Percentiles rank a stretch among this genome's conserved stretches.
Evolutionary conservation across 1,140 invertebrate genomes (phyloP).

Genomic region (Drosophila persimilis): DNA sequence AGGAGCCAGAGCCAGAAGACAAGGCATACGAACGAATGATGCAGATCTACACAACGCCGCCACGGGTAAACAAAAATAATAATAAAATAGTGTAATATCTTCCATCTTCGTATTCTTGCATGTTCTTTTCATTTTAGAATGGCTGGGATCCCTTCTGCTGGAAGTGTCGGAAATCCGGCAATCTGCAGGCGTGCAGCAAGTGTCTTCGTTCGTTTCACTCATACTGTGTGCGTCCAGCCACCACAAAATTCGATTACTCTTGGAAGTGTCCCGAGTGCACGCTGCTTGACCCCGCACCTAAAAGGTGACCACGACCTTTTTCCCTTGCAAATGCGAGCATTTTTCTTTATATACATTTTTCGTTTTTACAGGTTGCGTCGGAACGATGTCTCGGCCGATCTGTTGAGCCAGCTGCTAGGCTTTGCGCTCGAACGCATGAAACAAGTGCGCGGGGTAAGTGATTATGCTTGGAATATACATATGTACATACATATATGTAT

Average conservation of each 20-base stretch:
- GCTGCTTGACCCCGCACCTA: conserved; percentile 90
- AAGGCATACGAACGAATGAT: conserved; percentile 42
- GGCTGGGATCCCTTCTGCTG: conserved; percentile 93
- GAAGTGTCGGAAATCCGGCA: conserved; percentile 89
- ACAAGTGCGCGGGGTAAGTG: conserved; percentile 76
- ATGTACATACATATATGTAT: conserved; percentile 17
- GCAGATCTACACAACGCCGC: conserved; percentile 51
- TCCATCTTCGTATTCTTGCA: too few relatives aligned
- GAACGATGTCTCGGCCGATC: conserved; percentile 67
- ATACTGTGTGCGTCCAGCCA: conserved; percentile 88
- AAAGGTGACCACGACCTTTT: conserved; percentile 83
- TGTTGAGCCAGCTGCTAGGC: conserved; percentile 70
- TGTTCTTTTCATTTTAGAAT: conserved; percentile 28
- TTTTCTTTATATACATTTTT: background rate
- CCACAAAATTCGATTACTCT: conserved; percentile 83
- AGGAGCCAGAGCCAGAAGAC: conserved; percentile 22
- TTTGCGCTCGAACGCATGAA: conserved; percentile 78
- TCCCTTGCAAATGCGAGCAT: background rate
- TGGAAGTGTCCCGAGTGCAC: conserved; percentile 96
- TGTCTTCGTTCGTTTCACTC: conserved; percentile 94
- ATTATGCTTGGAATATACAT: conserved; percentile 3
- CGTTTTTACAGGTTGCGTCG: conserved; percentile 57
- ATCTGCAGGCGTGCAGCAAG: conserved; percentile 87
- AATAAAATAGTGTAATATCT: background rate
- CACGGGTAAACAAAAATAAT: conserved; percentile 43